Evolutionary conservation across 2,797 vertebrate genomes (phyloP), one percentile per base, ranked within the genome.

Genomic region (Melanotaenia parkinsoni): DNA sequence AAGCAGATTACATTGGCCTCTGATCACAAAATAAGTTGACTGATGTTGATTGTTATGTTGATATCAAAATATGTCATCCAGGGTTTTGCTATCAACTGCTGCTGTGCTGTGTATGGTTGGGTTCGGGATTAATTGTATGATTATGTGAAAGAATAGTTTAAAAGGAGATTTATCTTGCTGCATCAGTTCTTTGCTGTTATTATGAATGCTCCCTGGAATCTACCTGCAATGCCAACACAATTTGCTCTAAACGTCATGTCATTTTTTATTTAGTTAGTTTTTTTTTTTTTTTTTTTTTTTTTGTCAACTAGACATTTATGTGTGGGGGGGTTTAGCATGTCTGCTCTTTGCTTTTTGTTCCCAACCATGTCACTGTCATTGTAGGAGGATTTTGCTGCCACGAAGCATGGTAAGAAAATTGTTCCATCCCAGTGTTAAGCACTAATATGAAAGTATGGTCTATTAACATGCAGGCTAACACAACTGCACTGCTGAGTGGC

Each of bases 391-490:
- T 78, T 73, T 77, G 81, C 74, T 32, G 84, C 83, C 71, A 86
- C 76, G 32, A 83, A 91, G 65, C 77, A 78, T 76, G 91, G 91
- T 94, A 93, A 94, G 92, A 77, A 43, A 43, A 22, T 32, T 16
- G 13, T 60, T 81, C 82, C 84, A 84, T 90, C 83, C 63, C 22
- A 53, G 74, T 76, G 61, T 81, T 78, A 59, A 56, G 20, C 32
- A 81, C 81, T 80, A 82, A 86, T 38, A n/a, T 65, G 61, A 69
- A 53, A 43, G 32, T 24, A 61, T 67, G 58, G 56, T 43, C 53
- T 35, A 69, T 85, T 77, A 73, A 81, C 72, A 68, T 43, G 32
- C 45, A 76, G 72, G 61, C 70, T 66, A 43, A 38, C 57, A 58
- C 69, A 65, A 67, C 57, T 54, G 65, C 11, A 56, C 50, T 30